Percentiles rank a stretch among this genome's conserved stretches.
phyloP scores from a whole-genome alignment of 2,797 vertebrate species.

The Alca torda region DNA sequence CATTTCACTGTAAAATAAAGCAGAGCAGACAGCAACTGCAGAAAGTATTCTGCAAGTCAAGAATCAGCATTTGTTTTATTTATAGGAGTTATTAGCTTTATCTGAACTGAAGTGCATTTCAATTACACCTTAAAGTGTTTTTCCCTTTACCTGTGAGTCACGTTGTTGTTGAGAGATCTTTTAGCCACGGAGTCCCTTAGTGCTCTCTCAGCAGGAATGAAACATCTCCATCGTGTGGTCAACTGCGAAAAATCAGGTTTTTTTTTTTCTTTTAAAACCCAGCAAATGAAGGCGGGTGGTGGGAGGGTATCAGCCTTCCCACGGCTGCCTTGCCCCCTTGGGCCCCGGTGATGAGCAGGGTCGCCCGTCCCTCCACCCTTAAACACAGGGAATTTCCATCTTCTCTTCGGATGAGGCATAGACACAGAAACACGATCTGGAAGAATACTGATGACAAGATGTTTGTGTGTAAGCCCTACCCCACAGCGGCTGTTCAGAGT shows the following conservation, averaged over 20 bases:
- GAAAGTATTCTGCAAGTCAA: background rate
- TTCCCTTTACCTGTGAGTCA: background rate
- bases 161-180: background rate
- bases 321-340: rapidly evolving
- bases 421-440: background rate
- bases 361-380: rapidly evolving
- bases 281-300: rapidly evolving
- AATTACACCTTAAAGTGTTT: background rate
- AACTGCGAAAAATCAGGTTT: background rate
- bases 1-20: background rate
- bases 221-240: slow-evolving; percentile 70
- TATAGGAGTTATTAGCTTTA: background rate
- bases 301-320: background rate
- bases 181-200: background rate
- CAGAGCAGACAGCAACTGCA: background rate
- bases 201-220: background rate
- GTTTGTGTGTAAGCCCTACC: background rate
- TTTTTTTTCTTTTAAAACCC: background rate
- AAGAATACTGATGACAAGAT: background rate
- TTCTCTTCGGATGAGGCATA: background rate
- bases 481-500: background rate
- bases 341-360: rapidly evolving
- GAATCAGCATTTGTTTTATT: background rate
- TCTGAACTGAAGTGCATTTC: background rate
- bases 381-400: background rate